A percentile compares a stretch with the other conserved stretches of the same genome.
Evolutionary conservation across 2,888 invertebrate genomes (phyloP).

Genomic region (Polylopha cassiicola): DNA sequence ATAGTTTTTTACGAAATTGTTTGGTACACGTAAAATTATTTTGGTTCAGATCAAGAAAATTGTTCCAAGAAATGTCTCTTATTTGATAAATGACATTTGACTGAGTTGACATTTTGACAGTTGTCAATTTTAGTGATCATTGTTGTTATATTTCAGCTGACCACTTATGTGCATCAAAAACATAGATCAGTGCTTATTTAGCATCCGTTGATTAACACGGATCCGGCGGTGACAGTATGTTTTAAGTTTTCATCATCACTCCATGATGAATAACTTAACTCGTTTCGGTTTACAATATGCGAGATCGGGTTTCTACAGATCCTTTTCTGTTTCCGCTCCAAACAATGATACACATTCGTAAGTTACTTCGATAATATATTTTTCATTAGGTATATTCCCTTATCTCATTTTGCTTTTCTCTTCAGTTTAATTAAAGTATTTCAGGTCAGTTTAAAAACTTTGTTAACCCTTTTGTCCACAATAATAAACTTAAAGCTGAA

Average conservation of each 20-base stretch:
- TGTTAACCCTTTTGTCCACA: too few species aligned
- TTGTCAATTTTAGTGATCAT: too few species aligned
- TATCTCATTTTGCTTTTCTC: background rate
- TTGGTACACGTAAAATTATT: too few species aligned
- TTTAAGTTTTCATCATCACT: constrained; percentile 4
- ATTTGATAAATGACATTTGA: too few species aligned
- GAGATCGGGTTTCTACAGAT: constrained; percentile 36
- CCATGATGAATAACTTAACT: constrained; percentile 46
- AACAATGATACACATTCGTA: constrained; percentile 55
- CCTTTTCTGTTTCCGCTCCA: constrained; percentile 48
- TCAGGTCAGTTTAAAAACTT: too few species aligned
- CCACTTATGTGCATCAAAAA: too few species aligned
- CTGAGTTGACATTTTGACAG: too few species aligned
- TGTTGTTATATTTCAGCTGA: too few species aligned
- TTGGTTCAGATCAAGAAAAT: too few species aligned
- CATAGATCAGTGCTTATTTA: constrained; percentile 1
- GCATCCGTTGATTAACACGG: constrained; percentile 2
- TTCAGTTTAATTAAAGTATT: background rate
- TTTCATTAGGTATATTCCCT: background rate
- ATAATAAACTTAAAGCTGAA: too few species aligned
- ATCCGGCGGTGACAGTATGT: background rate
- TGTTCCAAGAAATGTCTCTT: too few species aligned
- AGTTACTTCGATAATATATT: constrained; percentile 33
- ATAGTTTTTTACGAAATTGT: too few species aligned
- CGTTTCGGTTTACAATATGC: constrained; percentile 33